phyloP scores from a whole-genome alignment of 1,140 invertebrate species.

The Sinella curviseta region DNA sequence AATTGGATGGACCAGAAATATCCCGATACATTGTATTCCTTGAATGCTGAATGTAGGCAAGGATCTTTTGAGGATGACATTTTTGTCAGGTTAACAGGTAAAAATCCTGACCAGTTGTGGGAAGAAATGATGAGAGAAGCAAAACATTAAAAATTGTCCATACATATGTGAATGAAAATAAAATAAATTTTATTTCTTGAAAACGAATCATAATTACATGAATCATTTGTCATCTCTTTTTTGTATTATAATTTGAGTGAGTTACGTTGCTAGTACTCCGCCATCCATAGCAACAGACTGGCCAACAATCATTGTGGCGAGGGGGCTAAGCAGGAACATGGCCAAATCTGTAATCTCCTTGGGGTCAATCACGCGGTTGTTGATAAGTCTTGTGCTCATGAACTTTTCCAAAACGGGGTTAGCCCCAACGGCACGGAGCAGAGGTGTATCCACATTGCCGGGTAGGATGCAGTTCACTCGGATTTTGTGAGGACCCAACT shows the following conservation, averaged over 20 bases:
- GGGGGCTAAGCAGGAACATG: background rate
- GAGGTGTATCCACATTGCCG: background rate
- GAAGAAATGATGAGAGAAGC: background rate
- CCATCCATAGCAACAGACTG: background rate
- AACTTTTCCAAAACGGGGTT: background rate
- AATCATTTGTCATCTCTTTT: too few relatives aligned
- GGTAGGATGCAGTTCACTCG: conserved; percentile 34
- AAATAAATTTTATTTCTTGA: background rate
- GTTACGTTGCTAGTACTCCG: too few relatives aligned
- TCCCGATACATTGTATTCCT: background rate
- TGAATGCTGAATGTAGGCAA: background rate
- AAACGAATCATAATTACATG: too few relatives aligned
- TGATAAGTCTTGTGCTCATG: background rate
- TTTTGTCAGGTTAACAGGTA: background rate
- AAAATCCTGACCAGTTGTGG: background rate
- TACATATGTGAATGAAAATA: background rate
- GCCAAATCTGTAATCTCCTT: background rate
- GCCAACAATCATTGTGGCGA: background rate
- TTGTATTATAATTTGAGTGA: too few relatives aligned
- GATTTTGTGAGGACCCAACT: conserved; percentile 57
- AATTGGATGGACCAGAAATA: background rate
- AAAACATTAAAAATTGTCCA: background rate
- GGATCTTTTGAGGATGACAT: background rate
- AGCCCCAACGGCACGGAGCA: background rate
- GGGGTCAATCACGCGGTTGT: background rate